These are phyloP conservation scores for Denticeps clupeoides DNA, from an alignment of 2,797 vertebrate genomes.

Conservation along the genomic window DNA sequence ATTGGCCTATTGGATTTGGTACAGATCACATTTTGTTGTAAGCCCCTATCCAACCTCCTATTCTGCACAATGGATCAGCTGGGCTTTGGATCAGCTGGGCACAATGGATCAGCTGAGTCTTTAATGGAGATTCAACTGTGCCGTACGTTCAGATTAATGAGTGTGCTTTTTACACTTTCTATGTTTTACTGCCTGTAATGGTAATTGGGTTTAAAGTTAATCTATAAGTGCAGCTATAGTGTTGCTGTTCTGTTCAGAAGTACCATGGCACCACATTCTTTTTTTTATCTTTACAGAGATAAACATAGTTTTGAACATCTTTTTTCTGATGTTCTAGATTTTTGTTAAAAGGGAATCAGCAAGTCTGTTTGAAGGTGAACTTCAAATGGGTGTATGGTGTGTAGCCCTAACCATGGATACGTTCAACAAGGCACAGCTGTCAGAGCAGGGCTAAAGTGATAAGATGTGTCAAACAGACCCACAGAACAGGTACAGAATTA, in stretches of 20 bases:
- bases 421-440: neutral
- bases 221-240: conserved; percentile 18
- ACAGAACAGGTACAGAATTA: too few relatives aligned
- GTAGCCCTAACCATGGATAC: conserved; percentile 5
- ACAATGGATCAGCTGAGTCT: neutral
- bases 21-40: neutral
- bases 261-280: conserved; percentile 14
- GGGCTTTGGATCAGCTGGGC: conserved; percentile 9
- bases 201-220: conserved; percentile 29
- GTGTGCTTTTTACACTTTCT: conserved; percentile 25
- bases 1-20: too few relatives aligned
- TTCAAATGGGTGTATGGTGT: conserved; percentile 18
- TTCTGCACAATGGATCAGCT: conserved; percentile 1
- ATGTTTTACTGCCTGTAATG: conserved; percentile 18
- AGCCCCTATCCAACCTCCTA: conserved; percentile 4
- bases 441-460: too few relatives aligned
- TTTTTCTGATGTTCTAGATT: too few relatives aligned
- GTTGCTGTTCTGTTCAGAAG: conserved; percentile 4
- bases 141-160: conserved; percentile 29
- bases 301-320: conserved; percentile 18
- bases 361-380: conserved; percentile 18
- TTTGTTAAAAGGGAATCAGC: too few relatives aligned
- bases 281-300: conserved; percentile 17
- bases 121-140: conserved; percentile 35
- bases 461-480: too few relatives aligned